A percentile compares a stretch with the other conserved stretches of the same genome.
phyloP scores from a whole-genome alignment of 2,797 vertebrate species.

The Rhynchonycteris naso region DNA sequence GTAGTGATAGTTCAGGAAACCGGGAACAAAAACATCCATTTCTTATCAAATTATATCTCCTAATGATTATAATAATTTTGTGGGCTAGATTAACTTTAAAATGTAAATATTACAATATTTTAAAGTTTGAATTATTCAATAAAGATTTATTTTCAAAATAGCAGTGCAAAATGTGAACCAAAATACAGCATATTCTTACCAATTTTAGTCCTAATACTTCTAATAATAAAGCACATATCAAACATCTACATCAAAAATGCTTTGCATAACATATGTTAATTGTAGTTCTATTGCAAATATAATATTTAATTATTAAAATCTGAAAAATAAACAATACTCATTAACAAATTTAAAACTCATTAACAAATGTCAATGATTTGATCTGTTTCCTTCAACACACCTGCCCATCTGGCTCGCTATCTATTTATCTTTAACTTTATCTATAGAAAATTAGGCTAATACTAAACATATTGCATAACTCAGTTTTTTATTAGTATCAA shows the following conservation, averaged over 20 bases:
- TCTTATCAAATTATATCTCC: conserved; percentile 13
- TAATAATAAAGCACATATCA: neutral
- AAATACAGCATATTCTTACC: neutral
- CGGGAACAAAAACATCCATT: conserved; percentile 54
- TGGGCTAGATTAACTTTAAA: conserved; percentile 45
- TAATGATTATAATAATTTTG: conserved; percentile 46
- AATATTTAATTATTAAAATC: conserved; percentile 37
- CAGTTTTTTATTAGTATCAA: conserved; percentile 30
- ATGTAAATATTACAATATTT: conserved; percentile 21
- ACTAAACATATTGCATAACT: conserved; percentile 1
- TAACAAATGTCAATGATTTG: conserved; percentile 48
- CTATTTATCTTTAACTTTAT: neutral
- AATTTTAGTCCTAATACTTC: conserved; percentile 37
- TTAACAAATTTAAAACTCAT: neutral
- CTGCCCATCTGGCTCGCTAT: neutral
- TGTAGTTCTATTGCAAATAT: conserved; percentile 25
- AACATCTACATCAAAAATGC: conserved; percentile 19
- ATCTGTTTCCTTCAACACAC: neutral
- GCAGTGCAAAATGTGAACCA: conserved; percentile 4
- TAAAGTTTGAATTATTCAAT: conserved; percentile 32
- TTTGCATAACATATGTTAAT: conserved; percentile 27
- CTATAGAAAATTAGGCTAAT: neutral
- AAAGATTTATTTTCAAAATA: neutral
- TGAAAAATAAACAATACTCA: neutral
- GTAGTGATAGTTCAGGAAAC: conserved; percentile 19